A percentile compares a stretch with the other conserved stretches of the same genome.
Conservation (phyloP, 2,888 invertebrate species). For the Lepidocyrtoides sp. region DNA sequence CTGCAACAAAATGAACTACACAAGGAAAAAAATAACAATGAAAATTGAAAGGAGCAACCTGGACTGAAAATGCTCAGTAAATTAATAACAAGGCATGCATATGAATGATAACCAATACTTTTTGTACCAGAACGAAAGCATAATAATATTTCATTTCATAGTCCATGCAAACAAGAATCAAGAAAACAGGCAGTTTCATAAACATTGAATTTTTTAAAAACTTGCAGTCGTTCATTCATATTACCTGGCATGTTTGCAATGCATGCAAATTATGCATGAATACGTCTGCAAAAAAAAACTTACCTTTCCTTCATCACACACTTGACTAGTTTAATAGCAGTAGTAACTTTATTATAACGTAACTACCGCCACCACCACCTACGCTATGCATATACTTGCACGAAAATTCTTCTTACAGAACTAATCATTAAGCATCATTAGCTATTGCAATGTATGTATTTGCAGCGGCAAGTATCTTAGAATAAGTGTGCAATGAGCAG, state of each 20-base stretch:
- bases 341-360: too few relatives aligned
- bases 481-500: too few relatives aligned
- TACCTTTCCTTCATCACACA: neutral
- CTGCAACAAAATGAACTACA: neutral
- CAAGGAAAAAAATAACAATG: slow-evolving; percentile 26
- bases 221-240: too few relatives aligned
- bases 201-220: too few relatives aligned
- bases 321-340: neutral
- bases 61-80: slow-evolving; percentile 14
- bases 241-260: too few relatives aligned
- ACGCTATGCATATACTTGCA: neutral
- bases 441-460: neutral
- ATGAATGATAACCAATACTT: neutral
- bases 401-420: neutral
- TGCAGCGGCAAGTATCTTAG: neutral
- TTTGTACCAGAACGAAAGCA: neutral
- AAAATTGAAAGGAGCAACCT: neutral
- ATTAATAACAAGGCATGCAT: slow-evolving; percentile 9
- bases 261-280: too few relatives aligned
- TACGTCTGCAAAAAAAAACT: too few relatives aligned
- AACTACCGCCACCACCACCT: too few relatives aligned
- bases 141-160: too few relatives aligned
- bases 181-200: too few relatives aligned
- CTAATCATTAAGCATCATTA: neutral
- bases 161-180: too few relatives aligned